phyloP scores from a whole-genome alignment of 2,888 invertebrate species.

The Sialis fuliginosa region DNA sequence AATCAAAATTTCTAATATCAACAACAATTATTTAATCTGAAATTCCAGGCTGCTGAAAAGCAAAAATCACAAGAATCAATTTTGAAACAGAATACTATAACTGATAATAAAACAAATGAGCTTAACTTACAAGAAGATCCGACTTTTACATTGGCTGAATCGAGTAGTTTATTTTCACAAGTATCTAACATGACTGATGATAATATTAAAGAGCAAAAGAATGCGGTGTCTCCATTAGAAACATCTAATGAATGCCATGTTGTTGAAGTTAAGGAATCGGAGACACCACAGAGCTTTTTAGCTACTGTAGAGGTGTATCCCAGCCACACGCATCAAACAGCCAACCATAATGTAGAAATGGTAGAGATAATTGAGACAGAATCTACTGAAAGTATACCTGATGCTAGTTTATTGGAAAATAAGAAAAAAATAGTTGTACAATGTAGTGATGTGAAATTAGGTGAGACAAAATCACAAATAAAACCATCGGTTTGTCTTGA shows the following conservation, averaged over 20 bases:
- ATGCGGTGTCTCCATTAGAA: slow-evolving; percentile 3
- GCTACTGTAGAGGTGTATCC: slow-evolving; percentile 22
- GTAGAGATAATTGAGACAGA: slow-evolving; percentile 31
- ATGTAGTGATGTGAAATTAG: not conserved
- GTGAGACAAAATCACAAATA: not conserved
- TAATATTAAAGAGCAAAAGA: slow-evolving; percentile 8
- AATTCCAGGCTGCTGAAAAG: not conserved
- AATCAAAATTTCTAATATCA: too few relatives aligned
- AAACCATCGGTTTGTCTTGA: slow-evolving; percentile 8
- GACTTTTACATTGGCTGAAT: slow-evolving; percentile 42
- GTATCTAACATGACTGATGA: slow-evolving; percentile 30
- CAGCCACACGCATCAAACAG: not conserved
- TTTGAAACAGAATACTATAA: too few relatives aligned
- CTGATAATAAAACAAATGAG: not conserved
- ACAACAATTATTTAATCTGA: not conserved
- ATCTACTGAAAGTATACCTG: slow-evolving; percentile 5
- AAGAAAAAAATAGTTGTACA: slow-evolving; percentile 7
- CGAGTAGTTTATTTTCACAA: slow-evolving; percentile 50
- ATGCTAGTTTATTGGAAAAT: slow-evolving; percentile 6
- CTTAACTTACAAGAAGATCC: slow-evolving; percentile 11
- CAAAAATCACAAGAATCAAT: slow-evolving; percentile 1
- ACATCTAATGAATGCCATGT: slow-evolving; percentile 30
- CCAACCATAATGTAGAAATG: slow-evolving; percentile 24
- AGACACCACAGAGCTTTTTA: slow-evolving; percentile 47
- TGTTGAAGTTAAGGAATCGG: slow-evolving; percentile 50